Conservation (phyloP, 1,140 invertebrate genomes). For the Stegodyphus mimosarum region DNA sequence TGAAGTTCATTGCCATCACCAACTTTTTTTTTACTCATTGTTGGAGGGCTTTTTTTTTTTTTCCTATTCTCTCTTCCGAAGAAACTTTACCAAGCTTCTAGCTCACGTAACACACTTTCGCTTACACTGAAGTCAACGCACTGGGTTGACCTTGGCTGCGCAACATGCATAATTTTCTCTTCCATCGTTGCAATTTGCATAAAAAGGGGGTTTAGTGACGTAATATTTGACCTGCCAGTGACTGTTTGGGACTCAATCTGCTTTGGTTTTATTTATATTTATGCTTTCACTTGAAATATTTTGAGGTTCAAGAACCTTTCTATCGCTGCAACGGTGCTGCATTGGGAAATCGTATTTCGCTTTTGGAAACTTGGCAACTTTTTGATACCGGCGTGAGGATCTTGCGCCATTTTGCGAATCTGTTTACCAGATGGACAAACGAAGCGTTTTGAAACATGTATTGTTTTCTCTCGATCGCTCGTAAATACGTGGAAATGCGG, state of each 20-base stretch:
- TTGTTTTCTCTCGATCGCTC: no score
- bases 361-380: no score
- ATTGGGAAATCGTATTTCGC: no score
- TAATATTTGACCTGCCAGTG: slow-evolving; percentile 44
- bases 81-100: slow-evolving; percentile 20
- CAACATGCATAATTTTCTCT: not conserved
- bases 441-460: no score
- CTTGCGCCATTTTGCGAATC: no score
- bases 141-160: slow-evolving; percentile 42
- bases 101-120: slow-evolving; percentile 56
- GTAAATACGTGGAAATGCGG: no score
- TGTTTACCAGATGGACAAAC: no score
- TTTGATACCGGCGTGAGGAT: no score
- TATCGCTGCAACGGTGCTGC: no score
- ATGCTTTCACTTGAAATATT: slow-evolving; percentile 35
- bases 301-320: slow-evolving; percentile 47
- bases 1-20: slow-evolving; percentile 44
- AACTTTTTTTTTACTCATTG: no score
- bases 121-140: slow-evolving; percentile 38
- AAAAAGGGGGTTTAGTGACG: slow-evolving; percentile 39
- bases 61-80: slow-evolving; percentile 9
- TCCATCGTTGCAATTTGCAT: slow-evolving; percentile 32
- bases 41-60: not conserved
- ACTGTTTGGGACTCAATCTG: slow-evolving; percentile 10
- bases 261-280: slow-evolving; percentile 44